Percentiles rank a stretch among this genome's conserved stretches.
Conservation (phyloP, 2,888 invertebrate species). For the Cryptocheilus praepositus region DNA sequence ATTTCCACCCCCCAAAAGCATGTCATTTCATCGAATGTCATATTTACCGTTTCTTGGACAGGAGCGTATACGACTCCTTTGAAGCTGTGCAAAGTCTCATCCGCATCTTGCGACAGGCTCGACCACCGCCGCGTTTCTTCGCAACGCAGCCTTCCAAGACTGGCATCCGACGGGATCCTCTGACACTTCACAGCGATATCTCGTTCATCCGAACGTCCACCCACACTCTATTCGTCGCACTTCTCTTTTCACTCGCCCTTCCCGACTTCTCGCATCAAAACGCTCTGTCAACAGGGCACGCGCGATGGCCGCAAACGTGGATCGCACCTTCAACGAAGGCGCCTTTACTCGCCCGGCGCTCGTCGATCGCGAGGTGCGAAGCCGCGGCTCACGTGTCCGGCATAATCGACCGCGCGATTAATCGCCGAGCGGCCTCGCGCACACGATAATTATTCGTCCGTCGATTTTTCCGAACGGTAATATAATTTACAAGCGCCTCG, state of each 20-base stretch:
- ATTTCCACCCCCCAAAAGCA: too few species aligned
- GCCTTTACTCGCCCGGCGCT: slow-evolving; percentile 21
- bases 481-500: slow-evolving; percentile 17
- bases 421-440: slow-evolving; percentile 31
- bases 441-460: slow-evolving; percentile 51
- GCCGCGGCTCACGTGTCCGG: slow-evolving; percentile 1
- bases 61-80: slow-evolving; percentile 72
- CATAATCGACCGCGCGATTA: slow-evolving; percentile 36
- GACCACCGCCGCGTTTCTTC: slow-evolving; percentile 62
- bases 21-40: too few species aligned
- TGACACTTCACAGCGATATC: not conserved
- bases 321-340: slow-evolving; percentile 18
- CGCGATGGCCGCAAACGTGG: too few species aligned
- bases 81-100: slow-evolving; percentile 72
- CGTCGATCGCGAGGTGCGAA: slow-evolving; percentile 27
- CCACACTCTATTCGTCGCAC: not conserved
- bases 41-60: slow-evolving; percentile 72
- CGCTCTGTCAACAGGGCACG: too few species aligned
- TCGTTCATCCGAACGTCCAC: not conserved
- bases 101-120: slow-evolving; percentile 66
- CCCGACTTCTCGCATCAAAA: too few species aligned
- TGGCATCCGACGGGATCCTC: slow-evolving; percentile 63
- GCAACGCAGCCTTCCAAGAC: slow-evolving; percentile 69
- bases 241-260: not conserved
- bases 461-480: slow-evolving; percentile 38